A percentile compares a stretch with the other conserved stretches of the same genome.
Conservation (phyloP, 2,113 vertebrate genomes). For the Melanerpes aurifrons region DNA sequence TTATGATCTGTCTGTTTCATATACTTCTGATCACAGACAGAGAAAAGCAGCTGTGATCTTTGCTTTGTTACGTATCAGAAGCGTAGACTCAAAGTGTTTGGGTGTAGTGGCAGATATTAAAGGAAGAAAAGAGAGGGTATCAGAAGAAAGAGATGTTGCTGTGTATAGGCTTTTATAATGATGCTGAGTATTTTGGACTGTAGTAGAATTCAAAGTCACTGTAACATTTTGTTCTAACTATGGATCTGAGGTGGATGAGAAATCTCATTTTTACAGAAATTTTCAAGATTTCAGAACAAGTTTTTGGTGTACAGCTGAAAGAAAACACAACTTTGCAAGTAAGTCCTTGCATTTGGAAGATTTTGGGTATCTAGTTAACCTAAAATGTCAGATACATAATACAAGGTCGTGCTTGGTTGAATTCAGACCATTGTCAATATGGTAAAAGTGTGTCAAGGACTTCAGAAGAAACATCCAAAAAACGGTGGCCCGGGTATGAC, state of each 20-base stretch:
- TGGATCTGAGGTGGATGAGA: neutral
- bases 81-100: neutral
- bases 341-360: neutral
- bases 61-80: neutral
- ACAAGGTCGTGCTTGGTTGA: neutral
- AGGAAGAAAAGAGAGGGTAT: neutral
- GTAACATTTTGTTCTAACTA: neutral
- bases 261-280: neutral
- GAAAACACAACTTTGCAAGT: neutral
- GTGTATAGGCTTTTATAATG: neutral
- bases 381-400: neutral
- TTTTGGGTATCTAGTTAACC: neutral
- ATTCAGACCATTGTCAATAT: neutral
- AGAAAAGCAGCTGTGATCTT: neutral
- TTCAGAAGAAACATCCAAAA: neutral
- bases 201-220: neutral
- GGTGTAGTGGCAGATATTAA: neutral
- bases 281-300: neutral
- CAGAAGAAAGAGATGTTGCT: neutral
- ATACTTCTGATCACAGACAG: neutral
- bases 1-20: slow-evolving; percentile 65
- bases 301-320: neutral
- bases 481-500: neutral
- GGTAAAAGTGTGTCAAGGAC: neutral
- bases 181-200: neutral